A percentile compares a stretch with the other conserved stretches of the same genome.
phyloP scores from a whole-genome alignment of 2,797 vertebrate species.

The Chelon auratus region DNA sequence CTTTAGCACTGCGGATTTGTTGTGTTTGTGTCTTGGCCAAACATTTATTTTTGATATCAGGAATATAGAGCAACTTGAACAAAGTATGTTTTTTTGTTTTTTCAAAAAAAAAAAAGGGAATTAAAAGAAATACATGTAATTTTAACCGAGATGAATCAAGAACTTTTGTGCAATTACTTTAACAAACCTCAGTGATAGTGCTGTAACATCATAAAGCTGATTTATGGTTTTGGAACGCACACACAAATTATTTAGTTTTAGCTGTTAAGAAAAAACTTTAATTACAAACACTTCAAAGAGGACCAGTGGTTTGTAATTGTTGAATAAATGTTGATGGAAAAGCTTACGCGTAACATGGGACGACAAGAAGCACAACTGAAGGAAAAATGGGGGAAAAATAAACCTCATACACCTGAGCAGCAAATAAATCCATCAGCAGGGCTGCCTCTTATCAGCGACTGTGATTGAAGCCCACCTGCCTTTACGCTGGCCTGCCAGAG shows the following conservation, averaged over 20 bases:
- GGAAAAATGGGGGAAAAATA: not conserved
- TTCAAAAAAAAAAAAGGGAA: no score
- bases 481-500: conserved; percentile 2
- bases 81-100: not conserved
- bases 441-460: conserved; percentile 17
- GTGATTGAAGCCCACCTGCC: conserved; percentile 50
- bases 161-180: not conserved
- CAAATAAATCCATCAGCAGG: conserved; percentile 23
- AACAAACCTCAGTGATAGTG: not conserved
- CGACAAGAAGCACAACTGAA: not conserved
- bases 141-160: not conserved
- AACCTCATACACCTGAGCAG: not conserved
- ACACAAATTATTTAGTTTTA: not conserved
- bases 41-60: not conserved
- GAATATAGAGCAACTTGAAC: not conserved
- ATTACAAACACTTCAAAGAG: not conserved
- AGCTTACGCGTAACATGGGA: not conserved
- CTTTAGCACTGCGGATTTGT: not conserved
- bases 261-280: no score
- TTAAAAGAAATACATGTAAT: not conserved
- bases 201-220: not conserved
- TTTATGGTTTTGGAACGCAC: not conserved
- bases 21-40: not conserved
- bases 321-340: conserved; percentile 2
- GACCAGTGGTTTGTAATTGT: not conserved